Percentiles rank a stretch among this genome's conserved stretches.
These are phyloP conservation scores for Metallyticus violacea DNA, from an alignment of 2,888 invertebrate species.

Conservation along the genomic window DNA sequence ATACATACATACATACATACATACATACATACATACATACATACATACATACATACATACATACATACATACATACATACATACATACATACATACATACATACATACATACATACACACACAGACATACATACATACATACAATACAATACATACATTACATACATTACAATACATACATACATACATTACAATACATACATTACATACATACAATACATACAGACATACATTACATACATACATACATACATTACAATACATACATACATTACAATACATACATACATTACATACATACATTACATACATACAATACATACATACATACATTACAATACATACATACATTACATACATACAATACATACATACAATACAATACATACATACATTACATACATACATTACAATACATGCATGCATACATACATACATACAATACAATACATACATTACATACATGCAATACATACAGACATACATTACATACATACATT, in stretches of 20 bases:
- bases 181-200: no score
- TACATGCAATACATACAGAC: background rate
- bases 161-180: background rate
- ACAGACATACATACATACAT: no score
- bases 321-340: no score
- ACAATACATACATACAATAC: no score
- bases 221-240: no score
- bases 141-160: background rate
- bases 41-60: background rate
- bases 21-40: background rate
- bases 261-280: no score
- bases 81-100: background rate
- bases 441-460: background rate
- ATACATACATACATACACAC: background rate
- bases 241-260: no score
- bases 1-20: background rate
- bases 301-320: no score
- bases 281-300: no score
- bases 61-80: background rate
- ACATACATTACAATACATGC: background rate
- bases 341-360: no score
- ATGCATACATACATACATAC: background rate
- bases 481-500: background rate
- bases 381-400: no score
- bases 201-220: no score